Evolutionary conservation across 2,113 vertebrate genomes (phyloP).

Genomic region (Hipposideros armiger): DNA sequence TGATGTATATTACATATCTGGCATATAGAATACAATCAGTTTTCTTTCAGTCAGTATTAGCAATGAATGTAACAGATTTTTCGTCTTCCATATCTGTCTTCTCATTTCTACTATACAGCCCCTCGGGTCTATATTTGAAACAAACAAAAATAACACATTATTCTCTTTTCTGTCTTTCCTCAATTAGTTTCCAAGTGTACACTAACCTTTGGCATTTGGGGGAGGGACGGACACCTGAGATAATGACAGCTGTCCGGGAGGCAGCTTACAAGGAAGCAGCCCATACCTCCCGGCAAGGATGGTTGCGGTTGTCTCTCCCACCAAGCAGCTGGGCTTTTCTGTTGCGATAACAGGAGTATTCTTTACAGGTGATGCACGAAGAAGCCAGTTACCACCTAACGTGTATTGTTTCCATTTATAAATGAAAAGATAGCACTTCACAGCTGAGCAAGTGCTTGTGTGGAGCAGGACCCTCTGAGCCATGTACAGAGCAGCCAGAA

Average conservation of each 20-base stretch:
- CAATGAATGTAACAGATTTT: background rate
- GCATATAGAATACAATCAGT: background rate
- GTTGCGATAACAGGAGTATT: background rate
- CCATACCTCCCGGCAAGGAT: background rate
- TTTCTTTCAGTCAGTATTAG: background rate
- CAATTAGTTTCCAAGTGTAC: background rate
- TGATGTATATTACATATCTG: background rate
- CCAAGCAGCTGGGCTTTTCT: background rate
- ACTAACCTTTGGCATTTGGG: background rate
- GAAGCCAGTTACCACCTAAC: background rate
- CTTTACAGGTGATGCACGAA: background rate
- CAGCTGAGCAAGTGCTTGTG: background rate
- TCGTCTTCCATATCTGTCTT: background rate
- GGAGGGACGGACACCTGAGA: background rate
- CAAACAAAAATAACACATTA: background rate
- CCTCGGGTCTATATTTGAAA: background rate
- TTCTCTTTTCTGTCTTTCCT: background rate
- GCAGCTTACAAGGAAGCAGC: background rate
- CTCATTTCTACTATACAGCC: background rate
- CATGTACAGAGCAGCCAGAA: background rate
- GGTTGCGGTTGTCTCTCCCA: background rate
- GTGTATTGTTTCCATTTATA: constrained; percentile 10
- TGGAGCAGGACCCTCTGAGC: background rate
- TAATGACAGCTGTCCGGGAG: background rate
- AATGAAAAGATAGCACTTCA: background rate